phyloP scores from a whole-genome alignment of 2,888 invertebrate genomes.

The Ichneumoninae sp. region DNA sequence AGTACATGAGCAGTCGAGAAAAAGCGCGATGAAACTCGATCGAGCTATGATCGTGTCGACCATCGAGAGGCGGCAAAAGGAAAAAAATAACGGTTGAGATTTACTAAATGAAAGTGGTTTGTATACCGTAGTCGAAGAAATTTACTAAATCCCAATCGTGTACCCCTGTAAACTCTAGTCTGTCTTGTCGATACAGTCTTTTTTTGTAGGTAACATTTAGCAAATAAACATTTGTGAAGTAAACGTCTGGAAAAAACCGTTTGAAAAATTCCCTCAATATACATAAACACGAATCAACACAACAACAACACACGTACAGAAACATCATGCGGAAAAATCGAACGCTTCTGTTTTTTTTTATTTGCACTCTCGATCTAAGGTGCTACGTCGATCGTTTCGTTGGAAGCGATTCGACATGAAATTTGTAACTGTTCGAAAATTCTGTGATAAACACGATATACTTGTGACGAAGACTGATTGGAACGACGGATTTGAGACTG shows the following conservation, averaged over 20 bases:
- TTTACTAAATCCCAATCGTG: constrained; percentile 69
- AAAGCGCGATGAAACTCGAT: constrained; percentile 57
- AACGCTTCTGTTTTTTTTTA: constrained; percentile 26
- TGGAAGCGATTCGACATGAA: constrained; percentile 39
- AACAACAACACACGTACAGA: neutral
- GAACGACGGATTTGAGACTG: constrained; percentile 46
- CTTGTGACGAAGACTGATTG: constrained; percentile 65
- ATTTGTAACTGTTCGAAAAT: constrained; percentile 54
- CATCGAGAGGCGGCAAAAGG: constrained; percentile 53
- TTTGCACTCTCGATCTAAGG: constrained; percentile 34
- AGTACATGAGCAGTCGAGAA: constrained; percentile 37
- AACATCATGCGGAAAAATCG: constrained; percentile 25
- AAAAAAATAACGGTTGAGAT: constrained; percentile 60
- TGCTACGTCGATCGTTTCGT: constrained; percentile 23
- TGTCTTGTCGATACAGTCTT: constrained; percentile 70
- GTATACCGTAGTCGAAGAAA: constrained; percentile 9
- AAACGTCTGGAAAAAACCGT: constrained; percentile 27
- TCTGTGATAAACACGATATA: constrained; percentile 63
- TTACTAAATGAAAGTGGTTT: constrained; percentile 55
- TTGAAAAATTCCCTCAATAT: constrained; percentile 37
- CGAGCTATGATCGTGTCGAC: constrained; percentile 55
- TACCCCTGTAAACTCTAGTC: constrained; percentile 71
- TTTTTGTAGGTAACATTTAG: constrained; percentile 65
- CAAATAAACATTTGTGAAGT: constrained; percentile 65
- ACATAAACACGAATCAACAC: constrained; percentile 1